Conservation (phyloP, 2,888 invertebrate genomes). For the Phortica okadai region DNA sequence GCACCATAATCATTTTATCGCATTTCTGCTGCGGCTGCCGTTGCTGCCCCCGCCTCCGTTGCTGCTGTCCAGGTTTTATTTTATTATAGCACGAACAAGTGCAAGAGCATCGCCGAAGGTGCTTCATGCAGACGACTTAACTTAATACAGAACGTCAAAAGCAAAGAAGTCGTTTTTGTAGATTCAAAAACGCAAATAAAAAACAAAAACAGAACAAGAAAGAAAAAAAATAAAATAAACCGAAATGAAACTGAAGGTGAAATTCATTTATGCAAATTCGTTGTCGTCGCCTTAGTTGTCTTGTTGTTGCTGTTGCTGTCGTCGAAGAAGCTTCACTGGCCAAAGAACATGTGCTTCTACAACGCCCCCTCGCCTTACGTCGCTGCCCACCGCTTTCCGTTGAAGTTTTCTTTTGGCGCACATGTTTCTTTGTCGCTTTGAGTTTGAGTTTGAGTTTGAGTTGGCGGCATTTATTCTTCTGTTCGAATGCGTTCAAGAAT, state of each 20-base stretch:
- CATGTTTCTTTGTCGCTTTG: neutral
- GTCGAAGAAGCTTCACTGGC: neutral
- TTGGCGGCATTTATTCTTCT: slow-evolving; percentile 5
- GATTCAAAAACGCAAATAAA: too few relatives aligned
- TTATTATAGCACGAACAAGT: slow-evolving; percentile 43
- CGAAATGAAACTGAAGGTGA: slow-evolving; percentile 45
- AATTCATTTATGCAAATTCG: slow-evolving; percentile 63
- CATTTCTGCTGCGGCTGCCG: neutral
- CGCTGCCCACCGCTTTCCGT: neutral
- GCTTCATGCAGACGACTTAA: neutral
- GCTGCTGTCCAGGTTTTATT: neutral
- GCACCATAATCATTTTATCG: slow-evolving; percentile 41
- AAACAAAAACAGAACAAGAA: neutral
- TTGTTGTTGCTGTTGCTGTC: slow-evolving; percentile 2
- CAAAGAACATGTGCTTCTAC: neutral
- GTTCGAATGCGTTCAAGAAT: slow-evolving; percentile 23
- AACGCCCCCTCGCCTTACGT: neutral
- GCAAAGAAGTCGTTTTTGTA: neutral
- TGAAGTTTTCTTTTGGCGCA: neutral
- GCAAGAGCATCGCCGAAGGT: slow-evolving; percentile 36
- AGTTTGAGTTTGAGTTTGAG: neutral
- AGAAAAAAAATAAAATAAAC: slow-evolving; percentile 19
- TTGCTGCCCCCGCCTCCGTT: neutral
- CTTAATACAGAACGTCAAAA: neutral
- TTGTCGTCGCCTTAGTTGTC: neutral